Evolutionary conservation across 1,140 invertebrate genomes (phyloP).

Genomic region (Bombus balteatus): DNA sequence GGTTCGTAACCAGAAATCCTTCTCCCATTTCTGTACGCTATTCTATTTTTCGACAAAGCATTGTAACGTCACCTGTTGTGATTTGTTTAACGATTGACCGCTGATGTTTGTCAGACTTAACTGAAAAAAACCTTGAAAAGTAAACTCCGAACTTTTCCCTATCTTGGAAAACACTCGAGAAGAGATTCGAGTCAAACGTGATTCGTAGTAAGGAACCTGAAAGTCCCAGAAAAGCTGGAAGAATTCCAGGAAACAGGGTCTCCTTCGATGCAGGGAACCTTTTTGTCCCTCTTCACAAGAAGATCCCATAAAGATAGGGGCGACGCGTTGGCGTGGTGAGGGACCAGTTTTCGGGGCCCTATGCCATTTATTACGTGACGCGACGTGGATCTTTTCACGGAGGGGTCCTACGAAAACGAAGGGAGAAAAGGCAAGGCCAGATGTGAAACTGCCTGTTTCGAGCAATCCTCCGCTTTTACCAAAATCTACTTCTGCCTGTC

Average conservation of each 20-base stretch:
- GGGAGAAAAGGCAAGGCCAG: conserved; percentile 37
- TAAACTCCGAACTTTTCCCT: not conserved
- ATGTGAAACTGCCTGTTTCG: conserved; percentile 23
- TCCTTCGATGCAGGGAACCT: conserved; percentile 37
- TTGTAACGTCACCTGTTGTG: not conserved
- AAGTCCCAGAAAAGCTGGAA: conserved; percentile 77
- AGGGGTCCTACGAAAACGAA: conserved; percentile 54
- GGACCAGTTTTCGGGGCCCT: conserved; percentile 76
- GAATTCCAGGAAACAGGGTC: conserved; percentile 74
- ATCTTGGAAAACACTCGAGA: not conserved
- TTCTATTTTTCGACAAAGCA: not conserved
- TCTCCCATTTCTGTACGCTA: not conserved
- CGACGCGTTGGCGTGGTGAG: conserved; percentile 43
- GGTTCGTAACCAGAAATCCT: not conserved
- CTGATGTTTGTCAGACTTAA: no score
- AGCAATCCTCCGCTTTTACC: conserved; percentile 31
- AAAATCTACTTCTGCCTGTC: not conserved
- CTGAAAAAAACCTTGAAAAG: not conserved
- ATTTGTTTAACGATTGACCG: not conserved
- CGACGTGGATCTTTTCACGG: conserved; percentile 71
- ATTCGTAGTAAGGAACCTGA: conserved; percentile 70
- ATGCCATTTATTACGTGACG: conserved; percentile 69
- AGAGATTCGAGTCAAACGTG: not conserved
- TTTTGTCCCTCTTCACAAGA: conserved; percentile 69
- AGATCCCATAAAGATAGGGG: conserved; percentile 78